A percentile compares a stretch with the other conserved stretches of the same genome.
These are phyloP conservation scores for Helicorthomorpha holstii DNA, from an alignment of 1,140 invertebrate species.

Conservation along the genomic window DNA sequence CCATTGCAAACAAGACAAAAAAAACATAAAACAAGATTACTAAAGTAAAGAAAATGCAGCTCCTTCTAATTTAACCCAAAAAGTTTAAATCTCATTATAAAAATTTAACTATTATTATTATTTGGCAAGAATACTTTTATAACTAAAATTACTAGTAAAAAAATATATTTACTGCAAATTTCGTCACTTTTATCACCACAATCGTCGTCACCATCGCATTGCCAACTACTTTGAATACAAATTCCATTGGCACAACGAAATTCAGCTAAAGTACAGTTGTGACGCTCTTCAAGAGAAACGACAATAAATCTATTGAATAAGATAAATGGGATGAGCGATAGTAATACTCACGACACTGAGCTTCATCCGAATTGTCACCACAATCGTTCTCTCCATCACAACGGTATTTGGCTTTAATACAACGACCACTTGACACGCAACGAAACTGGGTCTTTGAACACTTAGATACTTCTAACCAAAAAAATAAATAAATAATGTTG, in stretches of 20 bases:
- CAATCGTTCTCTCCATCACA: conserved; percentile 46
- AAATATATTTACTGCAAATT: neutral
- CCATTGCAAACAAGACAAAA: neutral
- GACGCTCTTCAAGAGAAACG: conserved; percentile 2
- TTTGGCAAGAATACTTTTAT: too few species aligned
- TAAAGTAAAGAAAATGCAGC: neutral
- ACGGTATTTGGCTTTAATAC: conserved; percentile 38
- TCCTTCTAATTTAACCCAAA: too few species aligned
- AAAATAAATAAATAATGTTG: neutral
- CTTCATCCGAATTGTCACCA: conserved; percentile 17
- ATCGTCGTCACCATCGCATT: conserved; percentile 17
- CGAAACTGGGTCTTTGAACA: conserved; percentile 4
- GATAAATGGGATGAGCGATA: too few species aligned
- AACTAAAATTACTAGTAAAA: too few species aligned
- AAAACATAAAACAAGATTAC: neutral
- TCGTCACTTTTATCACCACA: conserved; percentile 20
- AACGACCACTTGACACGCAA: conserved; percentile 31
- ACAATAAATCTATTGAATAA: neutral
- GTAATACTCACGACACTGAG: neutral
- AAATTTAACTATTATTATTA: too few species aligned
- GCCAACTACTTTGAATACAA: conserved; percentile 13
- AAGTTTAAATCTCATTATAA: too few species aligned
- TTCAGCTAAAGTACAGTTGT: conserved; percentile 6
- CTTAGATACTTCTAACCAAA: conserved; percentile 3
- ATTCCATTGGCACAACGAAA: conserved; percentile 23